These are phyloP conservation scores for Rhogogaster chlorosoma DNA, from an alignment of 2,888 invertebrate species.

Conservation along the genomic window DNA sequence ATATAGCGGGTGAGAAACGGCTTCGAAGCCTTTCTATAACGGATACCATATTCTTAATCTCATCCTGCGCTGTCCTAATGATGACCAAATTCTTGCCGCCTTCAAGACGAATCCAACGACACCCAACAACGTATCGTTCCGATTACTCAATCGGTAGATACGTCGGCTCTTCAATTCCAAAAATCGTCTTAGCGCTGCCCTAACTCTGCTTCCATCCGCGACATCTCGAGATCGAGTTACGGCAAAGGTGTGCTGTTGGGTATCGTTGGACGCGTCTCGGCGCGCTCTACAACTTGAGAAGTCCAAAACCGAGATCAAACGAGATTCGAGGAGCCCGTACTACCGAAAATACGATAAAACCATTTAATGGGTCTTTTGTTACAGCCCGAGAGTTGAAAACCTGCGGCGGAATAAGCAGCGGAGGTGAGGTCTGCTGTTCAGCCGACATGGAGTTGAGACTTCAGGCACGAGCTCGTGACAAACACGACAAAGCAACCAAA, in stretches of 20 bases:
- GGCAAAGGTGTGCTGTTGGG: not conserved
- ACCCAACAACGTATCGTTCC: conserved; percentile 13
- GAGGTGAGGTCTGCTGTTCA: conserved; percentile 83
- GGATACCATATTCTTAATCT: not conserved
- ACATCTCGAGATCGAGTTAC: not conserved
- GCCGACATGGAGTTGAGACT: conserved; percentile 85
- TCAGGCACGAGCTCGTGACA: conserved; percentile 85
- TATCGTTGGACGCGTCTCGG: conserved; percentile 28
- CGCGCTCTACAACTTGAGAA: conserved; percentile 2
- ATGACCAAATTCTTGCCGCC: not conserved
- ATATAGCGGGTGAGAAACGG: not conserved
- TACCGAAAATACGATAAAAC: no score
- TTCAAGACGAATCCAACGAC: conserved; percentile 6
- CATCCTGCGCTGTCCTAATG: not conserved
- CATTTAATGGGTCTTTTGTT: conserved; percentile 54
- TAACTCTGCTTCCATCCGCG: not conserved
- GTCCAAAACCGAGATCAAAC: not conserved
- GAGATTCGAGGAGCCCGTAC: not conserved
- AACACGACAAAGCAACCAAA: conserved; percentile 87
- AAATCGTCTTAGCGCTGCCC: not conserved
- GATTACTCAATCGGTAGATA: not conserved
- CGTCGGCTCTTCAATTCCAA: not conserved
- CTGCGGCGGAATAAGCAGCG: conserved; percentile 74
- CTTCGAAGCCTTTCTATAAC: not conserved
- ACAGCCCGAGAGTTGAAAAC: conserved; percentile 74